Evolutionary conservation across 1,140 invertebrate species (phyloP), one percentile per base, ranked within the genome.

Genomic region (Sesamia nonagrioides): DNA sequence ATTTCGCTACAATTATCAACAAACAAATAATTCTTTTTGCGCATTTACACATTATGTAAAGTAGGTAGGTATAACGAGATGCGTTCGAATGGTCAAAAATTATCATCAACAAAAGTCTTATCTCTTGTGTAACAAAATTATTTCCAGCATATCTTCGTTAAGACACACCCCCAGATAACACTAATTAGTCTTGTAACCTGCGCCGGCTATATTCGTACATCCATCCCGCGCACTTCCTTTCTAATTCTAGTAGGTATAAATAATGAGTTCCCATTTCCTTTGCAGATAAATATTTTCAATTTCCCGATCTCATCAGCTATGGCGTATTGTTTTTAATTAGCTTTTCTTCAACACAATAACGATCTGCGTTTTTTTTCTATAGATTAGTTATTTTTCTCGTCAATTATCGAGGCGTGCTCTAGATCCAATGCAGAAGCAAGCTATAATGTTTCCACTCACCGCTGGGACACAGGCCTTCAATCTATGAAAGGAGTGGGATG

Each of bases 361-460:
- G 33, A 58, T 1, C 11, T 35, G 6, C 35, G 27, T 60, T 33
- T 9, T 27, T 56, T 18, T 7, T 21, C 9, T 56, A n/a, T n/a
- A n/a, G n/a, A 50, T 69, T 13, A 11, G 9, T 68, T 48, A 69
- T 50, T 50, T 48, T 69, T 45, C 40, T 61, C 60, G 15, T 15
- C 45, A 69, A 45, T 69, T 45, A 69, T 13, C 40, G 11, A 27
- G 42, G 66, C 40, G 21, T 63, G 18, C 37, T 66, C 37, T 73
- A 42, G 27, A 27, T 3, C 3, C 27, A 27, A 27, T 27, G n/a
- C n/a, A n/a, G n/a, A n/a, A n/a, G n/a, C n/a, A n/a, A n/a, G n/a
- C n/a, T n/a, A n/a, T n/a, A n/a, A n/a, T n/a, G n/a, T n/a, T n/a
- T n/a, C n/a, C 27, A 27, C 27, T n/a, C 27, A 27, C 27, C 27